phyloP scores from a whole-genome alignment of 2,888 invertebrate genomes.

The Zaprionus obscuricornis region DNA sequence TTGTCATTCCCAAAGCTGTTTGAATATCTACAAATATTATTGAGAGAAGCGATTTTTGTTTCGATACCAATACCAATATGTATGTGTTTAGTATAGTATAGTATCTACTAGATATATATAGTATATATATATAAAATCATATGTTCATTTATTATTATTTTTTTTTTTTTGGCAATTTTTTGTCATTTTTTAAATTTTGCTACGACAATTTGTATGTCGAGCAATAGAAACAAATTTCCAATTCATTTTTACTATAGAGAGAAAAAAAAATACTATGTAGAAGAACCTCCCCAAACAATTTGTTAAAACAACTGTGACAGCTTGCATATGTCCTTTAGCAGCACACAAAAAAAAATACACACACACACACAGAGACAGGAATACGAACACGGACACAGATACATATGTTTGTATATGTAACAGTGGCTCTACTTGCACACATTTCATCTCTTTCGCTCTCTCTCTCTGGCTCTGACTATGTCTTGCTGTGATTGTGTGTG shows the following conservation, averaged over 20 bases:
- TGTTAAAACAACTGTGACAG: conserved; percentile 79
- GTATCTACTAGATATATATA: too few relatives aligned
- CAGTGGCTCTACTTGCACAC: not conserved
- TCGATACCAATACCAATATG: too few relatives aligned
- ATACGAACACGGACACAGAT: conserved; percentile 1
- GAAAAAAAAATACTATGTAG: conserved; percentile 15
- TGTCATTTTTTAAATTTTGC: conserved; percentile 22
- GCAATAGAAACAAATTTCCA: conserved; percentile 29
- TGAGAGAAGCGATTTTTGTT: conserved; percentile 10
- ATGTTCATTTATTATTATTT: too few relatives aligned
- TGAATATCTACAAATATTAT: not conserved
- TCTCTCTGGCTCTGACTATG: conserved; percentile 20
- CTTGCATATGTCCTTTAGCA: conserved; percentile 74
- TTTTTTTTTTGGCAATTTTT: too few relatives aligned
- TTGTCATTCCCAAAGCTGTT: not conserved
- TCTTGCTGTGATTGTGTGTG: conserved; percentile 20
- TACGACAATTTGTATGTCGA: conserved; percentile 18
- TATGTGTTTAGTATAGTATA: too few relatives aligned
- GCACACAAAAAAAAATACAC: conserved; percentile 21
- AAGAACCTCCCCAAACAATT: conserved; percentile 61
- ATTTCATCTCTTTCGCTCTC: not conserved
- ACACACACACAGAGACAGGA: conserved; percentile 26
- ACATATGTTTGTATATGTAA: not conserved
- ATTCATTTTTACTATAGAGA: conserved; percentile 24
- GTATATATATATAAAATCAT: too few relatives aligned